Base-by-base conservation (phyloP, 2,888 invertebrate genomes). In the Leptarthrus brevirostris region DNA sequence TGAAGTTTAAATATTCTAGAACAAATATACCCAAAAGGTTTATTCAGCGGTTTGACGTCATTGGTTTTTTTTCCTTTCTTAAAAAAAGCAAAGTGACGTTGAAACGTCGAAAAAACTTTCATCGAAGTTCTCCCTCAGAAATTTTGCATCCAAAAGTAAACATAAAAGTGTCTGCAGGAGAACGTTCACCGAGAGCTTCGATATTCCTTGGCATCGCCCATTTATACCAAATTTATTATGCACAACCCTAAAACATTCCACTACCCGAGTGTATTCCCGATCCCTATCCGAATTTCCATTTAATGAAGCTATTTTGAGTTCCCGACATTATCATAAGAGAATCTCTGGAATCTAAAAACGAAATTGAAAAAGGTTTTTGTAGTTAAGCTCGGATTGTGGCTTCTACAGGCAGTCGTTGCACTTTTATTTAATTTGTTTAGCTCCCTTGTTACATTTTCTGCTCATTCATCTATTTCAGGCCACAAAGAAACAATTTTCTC, bases 401-500 rank as follows among this genome's bases (percentile, higher is more conserved):
- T 18, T 10, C 36, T 34, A 18, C 18, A 14, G 8, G 20, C 8
- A 52, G 8, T 20, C 22, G 22, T 16, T 52, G 18, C 22, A 20
- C 22, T 52, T 18, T 52, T 22, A 20, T 6, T 47, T 47, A 24
- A 22, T 12, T 22, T 26, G n/a, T 54, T 18, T 70, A 14, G 36
- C 49, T 74, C 58, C 70, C 70, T 24, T 54, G 36, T 44, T 74
- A 47, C 74, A 74, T 69, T 74, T 44, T 44, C 52, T 74, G 71
- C 70, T 74, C 74, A 70, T 74, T 74, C 74, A 74, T 70, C 74
- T 74, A 58, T 58, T 30, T 36, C 26, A 10, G 12, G 24, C 74
- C 70, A 74, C 74, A 74, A 74, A 71, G 74, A 58, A 70, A 52
- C 70, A 70, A 71, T 74, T 34, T 69, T 22, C 49, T 71, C 58